A percentile compares a stretch with the other conserved stretches of the same genome.
phyloP scores from a whole-genome alignment of 2,888 invertebrate species.

The Aleiodes leptofemur region DNA sequence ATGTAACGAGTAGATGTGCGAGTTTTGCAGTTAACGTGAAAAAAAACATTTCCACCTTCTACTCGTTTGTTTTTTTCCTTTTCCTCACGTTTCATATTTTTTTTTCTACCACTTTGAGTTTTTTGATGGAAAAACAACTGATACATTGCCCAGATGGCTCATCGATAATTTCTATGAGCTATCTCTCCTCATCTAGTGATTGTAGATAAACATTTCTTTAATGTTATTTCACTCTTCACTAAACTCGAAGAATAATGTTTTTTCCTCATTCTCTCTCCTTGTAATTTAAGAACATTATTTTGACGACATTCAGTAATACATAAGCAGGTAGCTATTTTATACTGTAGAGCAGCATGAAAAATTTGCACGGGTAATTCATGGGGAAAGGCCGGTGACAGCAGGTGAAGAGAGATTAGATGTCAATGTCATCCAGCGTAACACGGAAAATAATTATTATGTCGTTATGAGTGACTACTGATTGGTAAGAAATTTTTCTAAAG shows the following conservation, averaged over 20 bases:
- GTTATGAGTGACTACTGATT: constrained; percentile 40
- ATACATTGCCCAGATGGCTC: not conserved
- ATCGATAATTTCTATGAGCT: constrained; percentile 8
- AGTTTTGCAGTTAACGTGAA: constrained; percentile 38
- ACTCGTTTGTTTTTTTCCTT: not conserved
- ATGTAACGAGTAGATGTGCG: constrained; percentile 61
- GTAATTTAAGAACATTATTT: too few species aligned
- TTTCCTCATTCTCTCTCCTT: too few species aligned
- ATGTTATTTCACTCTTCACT: not conserved
- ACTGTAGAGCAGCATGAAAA: too few species aligned
- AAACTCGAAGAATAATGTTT: too few species aligned
- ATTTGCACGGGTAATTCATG: too few species aligned
- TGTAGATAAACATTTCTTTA: constrained; percentile 4
- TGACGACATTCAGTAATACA: too few species aligned
- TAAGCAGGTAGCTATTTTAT: too few species aligned
- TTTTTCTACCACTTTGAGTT: not conserved
- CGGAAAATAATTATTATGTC: constrained; percentile 50
- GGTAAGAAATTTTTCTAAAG: constrained; percentile 8
- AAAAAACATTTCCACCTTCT: not conserved
- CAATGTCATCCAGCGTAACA: constrained; percentile 47
- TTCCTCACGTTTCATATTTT: not conserved
- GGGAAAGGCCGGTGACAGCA: constrained; percentile 28
- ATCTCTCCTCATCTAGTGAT: constrained; percentile 25
- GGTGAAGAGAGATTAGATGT: constrained; percentile 47
- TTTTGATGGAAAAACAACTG: not conserved